Conservation (phyloP, 1,140 invertebrate genomes). For the Scaptomyza pallida region DNA sequence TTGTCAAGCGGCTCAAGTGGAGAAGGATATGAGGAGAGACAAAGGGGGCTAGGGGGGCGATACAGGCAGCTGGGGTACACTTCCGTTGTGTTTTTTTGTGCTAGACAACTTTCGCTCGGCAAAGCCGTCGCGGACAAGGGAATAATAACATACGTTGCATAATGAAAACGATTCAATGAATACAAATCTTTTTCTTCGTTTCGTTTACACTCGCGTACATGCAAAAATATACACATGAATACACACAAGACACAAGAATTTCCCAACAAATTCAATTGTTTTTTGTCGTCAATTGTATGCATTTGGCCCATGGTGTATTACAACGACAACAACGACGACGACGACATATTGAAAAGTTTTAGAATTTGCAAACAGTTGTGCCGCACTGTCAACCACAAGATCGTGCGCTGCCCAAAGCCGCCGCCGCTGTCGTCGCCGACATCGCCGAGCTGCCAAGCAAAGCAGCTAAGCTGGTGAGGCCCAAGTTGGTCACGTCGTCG, state of each 20-base stretch:
- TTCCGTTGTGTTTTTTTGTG: slow-evolving; percentile 70
- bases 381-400: slow-evolving; percentile 68
- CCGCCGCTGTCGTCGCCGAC: too few species aligned
- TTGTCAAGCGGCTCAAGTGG: slow-evolving; percentile 71
- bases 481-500: slow-evolving; percentile 68
- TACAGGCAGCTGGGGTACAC: slow-evolving; percentile 24
- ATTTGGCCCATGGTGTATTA: slow-evolving; percentile 19
- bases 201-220: background rate
- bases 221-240: background rate
- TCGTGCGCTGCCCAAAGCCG: slow-evolving; percentile 36
- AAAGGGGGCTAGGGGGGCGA: background rate
- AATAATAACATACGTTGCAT: slow-evolving; percentile 8
- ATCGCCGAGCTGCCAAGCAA: too few species aligned
- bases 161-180: slow-evolving; percentile 8
- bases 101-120: slow-evolving; percentile 66
- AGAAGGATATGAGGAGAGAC: background rate
- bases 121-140: slow-evolving; percentile 36
- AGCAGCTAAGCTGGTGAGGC: slow-evolving; percentile 38
- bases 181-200: slow-evolving; percentile 2
- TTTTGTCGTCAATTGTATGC: background rate
- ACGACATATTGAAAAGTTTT: slow-evolving; percentile 78
- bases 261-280: too few species aligned
- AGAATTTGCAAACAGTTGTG: slow-evolving; percentile 78
- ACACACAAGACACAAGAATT: background rate
- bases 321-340: background rate